These are phyloP conservation scores for Megastigmus dorsalis DNA, from an alignment of 2,888 invertebrate species.

Conservation along the genomic window DNA sequence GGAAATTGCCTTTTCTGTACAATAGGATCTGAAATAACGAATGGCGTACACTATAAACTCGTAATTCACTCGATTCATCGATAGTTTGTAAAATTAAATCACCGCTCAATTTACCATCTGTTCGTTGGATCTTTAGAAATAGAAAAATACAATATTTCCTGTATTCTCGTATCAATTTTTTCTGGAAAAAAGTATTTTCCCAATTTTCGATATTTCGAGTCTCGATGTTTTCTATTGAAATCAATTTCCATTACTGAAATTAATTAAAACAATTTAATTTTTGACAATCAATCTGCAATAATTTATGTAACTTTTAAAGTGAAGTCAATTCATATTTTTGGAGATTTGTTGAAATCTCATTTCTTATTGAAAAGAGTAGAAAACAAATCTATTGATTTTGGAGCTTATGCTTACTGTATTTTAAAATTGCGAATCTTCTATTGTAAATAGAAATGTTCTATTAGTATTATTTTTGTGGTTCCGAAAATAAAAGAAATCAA, in stretches of 20 bases:
- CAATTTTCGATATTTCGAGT: too few relatives aligned
- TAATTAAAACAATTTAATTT: neutral
- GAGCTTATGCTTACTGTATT: too few relatives aligned
- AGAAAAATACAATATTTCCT: neutral
- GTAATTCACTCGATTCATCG: slow-evolving; percentile 20
- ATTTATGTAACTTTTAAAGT: neutral
- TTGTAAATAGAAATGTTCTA: too few relatives aligned
- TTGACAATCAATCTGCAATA: neutral
- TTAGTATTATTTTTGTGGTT: too few relatives aligned
- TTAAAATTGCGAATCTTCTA: too few relatives aligned
- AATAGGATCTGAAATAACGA: slow-evolving; percentile 23
- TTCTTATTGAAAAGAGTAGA: too few relatives aligned
- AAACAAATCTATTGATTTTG: too few relatives aligned
- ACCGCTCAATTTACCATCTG: slow-evolving; percentile 15
- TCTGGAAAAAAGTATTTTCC: too few relatives aligned
- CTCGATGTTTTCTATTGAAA: too few relatives aligned
- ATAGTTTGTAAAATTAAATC: slow-evolving; percentile 30
- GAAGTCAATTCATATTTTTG: neutral
- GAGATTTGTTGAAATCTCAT: too few relatives aligned
- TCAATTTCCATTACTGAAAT: neutral
- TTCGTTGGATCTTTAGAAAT: neutral
- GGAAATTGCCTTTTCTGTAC: slow-evolving; percentile 29
- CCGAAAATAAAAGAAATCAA: too few relatives aligned
- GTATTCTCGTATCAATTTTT: too few relatives aligned
- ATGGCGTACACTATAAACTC: slow-evolving; percentile 16